phyloP scores from a whole-genome alignment of 2,797 vertebrate genomes.

The Carcharodon carcharias region DNA sequence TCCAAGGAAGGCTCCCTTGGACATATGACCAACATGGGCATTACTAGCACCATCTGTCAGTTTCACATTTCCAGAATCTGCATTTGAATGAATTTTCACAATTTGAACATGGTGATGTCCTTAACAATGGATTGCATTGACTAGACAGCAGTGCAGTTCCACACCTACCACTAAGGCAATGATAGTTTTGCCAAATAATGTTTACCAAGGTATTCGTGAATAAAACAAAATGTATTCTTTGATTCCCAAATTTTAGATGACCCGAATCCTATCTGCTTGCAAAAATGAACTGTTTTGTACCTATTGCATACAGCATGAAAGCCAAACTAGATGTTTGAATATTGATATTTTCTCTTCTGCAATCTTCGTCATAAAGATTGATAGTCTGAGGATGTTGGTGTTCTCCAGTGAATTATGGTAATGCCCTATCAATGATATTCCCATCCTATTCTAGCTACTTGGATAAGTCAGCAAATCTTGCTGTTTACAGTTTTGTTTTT shows the following conservation, averaged over 20 bases:
- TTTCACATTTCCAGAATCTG: neutral
- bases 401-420: neutral
- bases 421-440: neutral
- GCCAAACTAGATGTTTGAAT: neutral
- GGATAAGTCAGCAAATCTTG: neutral
- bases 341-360: neutral
- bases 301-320: neutral
- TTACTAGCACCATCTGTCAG: neutral
- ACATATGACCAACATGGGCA: too few relatives aligned
- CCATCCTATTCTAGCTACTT: neutral
- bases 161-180: neutral
- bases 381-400: neutral
- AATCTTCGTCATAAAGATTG: neutral
- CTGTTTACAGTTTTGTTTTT: neutral
- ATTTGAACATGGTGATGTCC: neutral
- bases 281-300: neutral
- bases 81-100: neutral
- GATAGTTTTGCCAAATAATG: neutral
- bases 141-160: neutral
- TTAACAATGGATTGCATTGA: neutral
- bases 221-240: neutral
- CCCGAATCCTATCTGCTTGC: neutral
- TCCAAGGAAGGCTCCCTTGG: neutral
- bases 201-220: neutral
- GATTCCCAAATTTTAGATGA: neutral